Base-by-base conservation (phyloP, 2,888 invertebrate genomes). In the Nemotelus nigrinus region DNA sequence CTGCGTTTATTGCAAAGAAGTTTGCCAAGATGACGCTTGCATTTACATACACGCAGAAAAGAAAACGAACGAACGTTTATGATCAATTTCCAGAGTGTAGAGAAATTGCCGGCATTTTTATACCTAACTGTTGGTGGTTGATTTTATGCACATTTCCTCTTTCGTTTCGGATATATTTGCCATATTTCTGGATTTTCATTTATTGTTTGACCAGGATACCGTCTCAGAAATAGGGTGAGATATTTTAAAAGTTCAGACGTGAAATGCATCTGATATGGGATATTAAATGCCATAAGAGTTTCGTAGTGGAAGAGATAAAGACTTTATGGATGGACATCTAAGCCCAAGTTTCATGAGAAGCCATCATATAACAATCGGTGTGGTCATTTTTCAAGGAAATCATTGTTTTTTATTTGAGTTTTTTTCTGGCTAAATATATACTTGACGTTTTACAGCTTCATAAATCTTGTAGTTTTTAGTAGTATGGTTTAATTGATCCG, bases 361-460 rank as follows among this genome's bases (percentile, higher is more conserved):
- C 1, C 58, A n/a, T n/a, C 5, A 58, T 5, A 7, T 53, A 6
- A 7, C 7, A 53, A 53, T 58, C 25, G 7, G 7, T 68, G 68
- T 68, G 68, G 68, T 48, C 50, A 68, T 68, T 68, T 25, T 4
- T 68, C 50, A 8, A n/a, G 6, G 50, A 48, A 68, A 68, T 47
- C 4, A 65, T 68, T 68, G 68, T 68, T 68, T 68, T 68, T 68
- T 68, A 68, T 68, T 50, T 2, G 4, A 25, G 3, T 3, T 8
- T 65, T 65, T 65, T 65, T 45, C n/a, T 25, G 25, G 25, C 25
- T 25, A 25, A 25, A 25, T 0, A 25, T 25, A 25, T 25, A 25
- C 25, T 25, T 25, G 25, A 25, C 25, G 25, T 25, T 25, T 25
- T 25, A 25, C 25, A 25, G 25, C 25, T 25, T 25, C 25, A 25